Evolutionary conservation across 2,113 vertebrate species (phyloP).

Genomic region (Myrmophylax atrothorax): DNA sequence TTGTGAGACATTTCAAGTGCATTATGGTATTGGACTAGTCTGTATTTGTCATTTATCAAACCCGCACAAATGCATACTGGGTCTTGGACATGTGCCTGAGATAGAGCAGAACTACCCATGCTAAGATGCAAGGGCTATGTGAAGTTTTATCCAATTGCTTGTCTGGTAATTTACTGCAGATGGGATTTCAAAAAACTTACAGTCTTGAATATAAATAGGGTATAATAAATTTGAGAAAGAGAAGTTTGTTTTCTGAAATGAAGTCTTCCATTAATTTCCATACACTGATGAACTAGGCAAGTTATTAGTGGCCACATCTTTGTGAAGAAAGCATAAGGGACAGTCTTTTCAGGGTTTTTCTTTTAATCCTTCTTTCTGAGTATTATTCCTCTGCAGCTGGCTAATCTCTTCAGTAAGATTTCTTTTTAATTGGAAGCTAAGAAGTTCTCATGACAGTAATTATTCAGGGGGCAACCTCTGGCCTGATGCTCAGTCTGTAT

Average conservation of each 20-base stretch:
- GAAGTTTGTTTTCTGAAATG: background rate
- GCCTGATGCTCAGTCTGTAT: background rate
- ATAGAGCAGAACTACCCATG: background rate
- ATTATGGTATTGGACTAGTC: background rate
- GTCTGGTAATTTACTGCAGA: background rate
- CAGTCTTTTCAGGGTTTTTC: background rate
- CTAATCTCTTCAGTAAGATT: background rate
- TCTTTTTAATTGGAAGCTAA: background rate
- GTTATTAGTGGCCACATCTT: background rate
- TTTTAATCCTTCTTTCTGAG: background rate
- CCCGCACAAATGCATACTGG: background rate
- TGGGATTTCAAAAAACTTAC: background rate
- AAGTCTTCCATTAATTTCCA: background rate
- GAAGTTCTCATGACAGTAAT: background rate
- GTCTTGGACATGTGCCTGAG: background rate
- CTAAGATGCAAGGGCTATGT: background rate
- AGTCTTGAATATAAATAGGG: background rate
- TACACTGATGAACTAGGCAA: background rate
- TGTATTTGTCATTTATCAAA: background rate
- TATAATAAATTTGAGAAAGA: background rate
- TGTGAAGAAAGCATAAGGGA: background rate
- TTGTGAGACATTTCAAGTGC: background rate
- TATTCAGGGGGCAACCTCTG: background rate
- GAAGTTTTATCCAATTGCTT: background rate
- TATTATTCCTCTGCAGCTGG: background rate